Evolutionary conservation across 2,797 vertebrate species (phyloP), one percentile per base, ranked within the genome.

Genomic region (Leuciscus waleckii): DNA sequence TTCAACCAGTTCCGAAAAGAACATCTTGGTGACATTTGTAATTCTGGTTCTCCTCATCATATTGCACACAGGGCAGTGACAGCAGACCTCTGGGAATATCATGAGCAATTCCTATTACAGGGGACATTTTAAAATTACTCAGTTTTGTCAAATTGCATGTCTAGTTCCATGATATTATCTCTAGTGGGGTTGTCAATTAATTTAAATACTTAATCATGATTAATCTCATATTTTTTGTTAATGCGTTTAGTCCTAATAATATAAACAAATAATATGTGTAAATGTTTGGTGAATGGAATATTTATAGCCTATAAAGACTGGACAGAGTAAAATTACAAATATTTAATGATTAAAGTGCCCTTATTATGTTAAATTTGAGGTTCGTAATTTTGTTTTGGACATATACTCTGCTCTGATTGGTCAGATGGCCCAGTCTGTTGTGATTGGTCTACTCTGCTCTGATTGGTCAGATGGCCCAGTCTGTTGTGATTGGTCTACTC

Each of bases 31-130:
- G 68, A 54, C 68, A 61, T 49, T 32, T 56, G 16, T 56, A 17
- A 46, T 73, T 69, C 29, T 13, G 21, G 7, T 76, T 76, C 10
- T 63, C 41, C 54, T 82, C 43, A 43, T 82, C 49, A 51, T 54
- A 26, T 56, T 68, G 13, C 54, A 58, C 23, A 3, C 79, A 74
- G 11, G 8, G 11, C 41, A 85, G 39, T 49, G 11, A 46, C 21
- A 51, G 29, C 41, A 49, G 54, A 69, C 39, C 82, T 51, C 10
- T 21, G 32, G 58, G 23, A 70, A 29, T 71, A 83, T 23, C 6
- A 84, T 76, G 26, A 41, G 49, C 23, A 41, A 67, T 51, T 75
- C 56, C 13, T 74, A 17, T 51, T 29, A 65, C 61, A 37, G 41
- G 4, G 39, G 41, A 70, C 32, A 37, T 17, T 56, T 82, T 56